These are phyloP conservation scores for Saimiri boliviensis DNA, from an alignment of 2,113 vertebrate species.

Conservation along the genomic window DNA sequence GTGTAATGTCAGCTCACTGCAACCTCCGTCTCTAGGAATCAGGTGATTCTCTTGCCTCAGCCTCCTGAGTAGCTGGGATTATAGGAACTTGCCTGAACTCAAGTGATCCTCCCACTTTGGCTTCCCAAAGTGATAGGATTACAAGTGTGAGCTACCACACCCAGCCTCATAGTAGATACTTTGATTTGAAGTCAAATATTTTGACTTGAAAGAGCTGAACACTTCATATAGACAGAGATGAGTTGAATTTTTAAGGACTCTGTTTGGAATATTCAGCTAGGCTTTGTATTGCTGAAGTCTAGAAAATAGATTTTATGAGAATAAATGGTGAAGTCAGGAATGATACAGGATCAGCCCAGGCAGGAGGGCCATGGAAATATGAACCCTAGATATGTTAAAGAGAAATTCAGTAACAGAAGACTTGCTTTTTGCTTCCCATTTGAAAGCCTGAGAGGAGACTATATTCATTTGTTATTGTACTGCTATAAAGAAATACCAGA, in stretches of 20 bases:
- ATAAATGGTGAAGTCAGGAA: background rate
- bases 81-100: too few relatives aligned
- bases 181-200: background rate
- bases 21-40: too few relatives aligned
- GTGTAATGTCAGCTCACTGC: too few relatives aligned
- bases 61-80: too few relatives aligned
- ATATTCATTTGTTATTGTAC: too few relatives aligned
- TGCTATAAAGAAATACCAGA: too few relatives aligned
- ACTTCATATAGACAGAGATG: background rate
- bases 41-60: too few relatives aligned
- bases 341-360: background rate
- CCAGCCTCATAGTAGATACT: background rate
- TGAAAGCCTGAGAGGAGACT: background rate
- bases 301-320: background rate
- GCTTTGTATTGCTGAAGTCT: background rate
- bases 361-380: background rate
- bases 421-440: background rate
- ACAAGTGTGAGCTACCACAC: too few relatives aligned
- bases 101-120: too few relatives aligned
- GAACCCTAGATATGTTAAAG: background rate
- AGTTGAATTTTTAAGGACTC: background rate
- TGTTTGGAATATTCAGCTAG: background rate
- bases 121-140: too few relatives aligned
- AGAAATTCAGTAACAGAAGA: background rate
- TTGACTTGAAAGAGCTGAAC: background rate